Base-by-base conservation (phyloP, 2,797 vertebrate genomes). In the Urophycis tenuis region DNA sequence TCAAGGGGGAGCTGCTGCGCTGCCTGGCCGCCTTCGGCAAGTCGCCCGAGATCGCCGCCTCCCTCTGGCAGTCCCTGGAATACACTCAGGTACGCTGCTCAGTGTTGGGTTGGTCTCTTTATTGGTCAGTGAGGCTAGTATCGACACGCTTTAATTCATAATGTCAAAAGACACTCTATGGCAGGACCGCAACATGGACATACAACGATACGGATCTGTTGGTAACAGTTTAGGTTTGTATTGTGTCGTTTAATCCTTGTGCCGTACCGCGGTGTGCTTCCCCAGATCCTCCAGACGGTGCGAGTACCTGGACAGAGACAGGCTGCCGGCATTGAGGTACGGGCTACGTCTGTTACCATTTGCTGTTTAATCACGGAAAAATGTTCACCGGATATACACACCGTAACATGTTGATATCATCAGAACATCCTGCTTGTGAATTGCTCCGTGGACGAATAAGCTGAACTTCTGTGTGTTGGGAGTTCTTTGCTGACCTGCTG, bases 41-140 rank as follows among this genome's bases (percentile, higher is more conserved):
- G 87, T 99, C 97, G n/a, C 97, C 97, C 2, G 98, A 99, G 90
- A 95, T 99, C 19, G 97, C 97, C 32, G 95, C 98, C 81, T 97
- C 97, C 0, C 95, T 99, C 69, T 99, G 98, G 98, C 98, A 98
- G 77, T 99, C 97, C 0, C 85, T 99, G 90, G 98, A 99, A 81
- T 99, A 98, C 77, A 96, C 97, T 2, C 98, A 99, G 96, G 98
- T 98, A 64, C 72, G 80, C 1, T 29, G 60, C 3, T 29, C n/a
- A 15, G 31, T 29, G 11, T 33, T 19, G 7, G 15, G 33, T 19
- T 70, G 6, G 11, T 34, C 22, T 32, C 15, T 29, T 41, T 10
- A 15, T 73, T 64, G 25, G 11, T 64, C 60, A 29, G 60, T 64
- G 60, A 25, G 60, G 60, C 25, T 25, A 25, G 11, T 29, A 64